Evolutionary conservation across 2,113 vertebrate species (phyloP), one percentile per base, ranked within the genome.

Genomic region (Epinephelus moara): DNA sequence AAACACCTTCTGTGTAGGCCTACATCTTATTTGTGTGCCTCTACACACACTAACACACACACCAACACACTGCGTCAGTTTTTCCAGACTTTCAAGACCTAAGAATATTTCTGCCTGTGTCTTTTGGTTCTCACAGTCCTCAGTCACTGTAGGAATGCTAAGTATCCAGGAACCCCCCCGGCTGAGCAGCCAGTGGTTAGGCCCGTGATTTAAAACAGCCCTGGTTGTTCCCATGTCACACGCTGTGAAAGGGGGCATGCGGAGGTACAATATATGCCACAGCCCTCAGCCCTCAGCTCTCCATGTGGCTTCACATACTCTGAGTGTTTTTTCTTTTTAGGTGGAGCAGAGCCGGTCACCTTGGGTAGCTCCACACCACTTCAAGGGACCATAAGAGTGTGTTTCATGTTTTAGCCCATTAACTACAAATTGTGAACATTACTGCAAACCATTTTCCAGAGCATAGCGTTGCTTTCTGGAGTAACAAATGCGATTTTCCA

Each of bases 41-140:
- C n/a, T 11, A n/a, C 19, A 30, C 56, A 37, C 45, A 59, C 64
- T 47, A 75, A 61, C 67, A 67, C 69, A 66, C 47, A 63, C 70
- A 52, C 68, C 55, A 72, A 81, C 74, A 78, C 63, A 66, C 66
- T 67, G 45, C 42, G 17, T 23, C 23, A 77, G 53, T 53, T 57
- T 68, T 59, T 73, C 50, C 70, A 63, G 56, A 73, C 85, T 75
- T 90, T 81, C 80, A 81, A 85, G 86, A 80, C 68, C 68, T 69
- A 68, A 59, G 80, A 84, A 89, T 88, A 90, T 88, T 90, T 87
- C 80, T 88, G 85, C 69, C 64, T 11, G 6, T 85, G 89, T 88
- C 85, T 57, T 84, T 85, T 83, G 91, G 89, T 94, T 94, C 93
- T 94, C 93, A 93, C 91, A 93, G 91, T 87, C 85, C 80, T 82